Conservation (phyloP, 1,140 invertebrate genomes). For the Oedothorax gibbosus region DNA sequence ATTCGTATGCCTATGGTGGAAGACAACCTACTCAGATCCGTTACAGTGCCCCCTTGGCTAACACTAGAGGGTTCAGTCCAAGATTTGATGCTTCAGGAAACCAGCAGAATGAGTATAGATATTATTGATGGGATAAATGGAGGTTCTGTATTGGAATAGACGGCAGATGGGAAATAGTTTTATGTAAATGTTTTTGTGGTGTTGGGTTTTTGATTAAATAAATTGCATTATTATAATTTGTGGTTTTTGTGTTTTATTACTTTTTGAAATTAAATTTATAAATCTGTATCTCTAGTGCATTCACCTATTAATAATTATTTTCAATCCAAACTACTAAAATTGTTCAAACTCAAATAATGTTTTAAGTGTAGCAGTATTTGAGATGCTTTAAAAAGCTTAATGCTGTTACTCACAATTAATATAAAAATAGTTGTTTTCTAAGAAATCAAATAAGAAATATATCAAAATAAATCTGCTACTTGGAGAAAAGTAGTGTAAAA, state of each 20-base stretch:
- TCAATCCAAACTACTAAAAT: too few species aligned
- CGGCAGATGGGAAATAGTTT: not conserved
- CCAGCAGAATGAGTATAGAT: conserved; percentile 41
- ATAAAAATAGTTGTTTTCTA: too few species aligned
- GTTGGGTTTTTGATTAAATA: not conserved
- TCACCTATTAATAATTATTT: too few species aligned
- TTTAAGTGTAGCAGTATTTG: too few species aligned
- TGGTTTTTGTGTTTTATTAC: not conserved
- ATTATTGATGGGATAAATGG: not conserved
- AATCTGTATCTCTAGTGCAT: too few species aligned
- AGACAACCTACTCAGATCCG: not conserved
- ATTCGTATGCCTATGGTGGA: not conserved
- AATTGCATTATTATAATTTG: not conserved
- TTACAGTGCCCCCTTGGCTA: conserved; percentile 30
- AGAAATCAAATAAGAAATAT: too few species aligned
- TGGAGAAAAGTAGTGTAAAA: too few species aligned
- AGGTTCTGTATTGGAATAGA: not conserved
- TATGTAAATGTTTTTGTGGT: not conserved
- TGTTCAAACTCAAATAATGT: too few species aligned
- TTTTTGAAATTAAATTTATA: not conserved
- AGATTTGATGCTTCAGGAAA: conserved; percentile 15
- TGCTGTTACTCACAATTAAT: too few species aligned
- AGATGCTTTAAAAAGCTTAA: too few species aligned
- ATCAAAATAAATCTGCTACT: too few species aligned
- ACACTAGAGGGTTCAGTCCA: conserved; percentile 47